phyloP scores from a whole-genome alignment of 2,888 invertebrate species.

The Caradrina kadenii region DNA sequence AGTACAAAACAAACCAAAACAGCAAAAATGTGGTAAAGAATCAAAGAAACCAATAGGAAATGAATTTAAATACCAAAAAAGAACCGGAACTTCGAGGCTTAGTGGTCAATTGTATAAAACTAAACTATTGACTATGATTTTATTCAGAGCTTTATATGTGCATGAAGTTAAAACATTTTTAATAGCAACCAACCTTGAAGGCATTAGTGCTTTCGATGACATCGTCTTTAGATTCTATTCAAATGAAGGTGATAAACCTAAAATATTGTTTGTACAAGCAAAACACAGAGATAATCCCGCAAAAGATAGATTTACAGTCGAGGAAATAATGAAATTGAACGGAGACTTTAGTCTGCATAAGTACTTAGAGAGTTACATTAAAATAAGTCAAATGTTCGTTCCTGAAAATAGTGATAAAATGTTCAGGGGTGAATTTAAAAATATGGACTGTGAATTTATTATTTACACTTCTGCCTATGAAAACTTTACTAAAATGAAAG shows the following conservation, averaged over 20 bases:
- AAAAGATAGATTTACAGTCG: slow-evolving; percentile 41
- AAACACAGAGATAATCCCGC: slow-evolving; percentile 55
- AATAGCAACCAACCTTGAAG: slow-evolving; percentile 49
- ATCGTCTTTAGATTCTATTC: slow-evolving; percentile 56
- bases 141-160: slow-evolving; percentile 50
- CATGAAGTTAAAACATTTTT: slow-evolving; percentile 37
- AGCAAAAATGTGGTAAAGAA: slow-evolving; percentile 1
- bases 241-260: slow-evolving; percentile 24
- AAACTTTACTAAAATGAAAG: slow-evolving; percentile 33
- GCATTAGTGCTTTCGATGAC: slow-evolving; percentile 62
- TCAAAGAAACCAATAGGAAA: neutral
- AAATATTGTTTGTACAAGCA: slow-evolving; percentile 60
- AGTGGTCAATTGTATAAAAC: slow-evolving; percentile 62
- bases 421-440: slow-evolving; percentile 36
- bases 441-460: slow-evolving; percentile 45
- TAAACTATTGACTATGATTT: slow-evolving; percentile 56
- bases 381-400: slow-evolving; percentile 40
- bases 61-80: slow-evolving; percentile 34
- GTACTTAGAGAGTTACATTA: slow-evolving; percentile 53
- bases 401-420: slow-evolving; percentile 22
- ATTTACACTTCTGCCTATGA: slow-evolving; percentile 54
- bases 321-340: slow-evolving; percentile 39
- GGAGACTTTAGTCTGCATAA: slow-evolving; percentile 50
- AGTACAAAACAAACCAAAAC: slow-evolving; percentile 5
- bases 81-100: slow-evolving; percentile 50